These are phyloP conservation scores for Pectinophora gossypiella DNA, from an alignment of 1,140 invertebrate genomes.

Conservation along the genomic window DNA sequence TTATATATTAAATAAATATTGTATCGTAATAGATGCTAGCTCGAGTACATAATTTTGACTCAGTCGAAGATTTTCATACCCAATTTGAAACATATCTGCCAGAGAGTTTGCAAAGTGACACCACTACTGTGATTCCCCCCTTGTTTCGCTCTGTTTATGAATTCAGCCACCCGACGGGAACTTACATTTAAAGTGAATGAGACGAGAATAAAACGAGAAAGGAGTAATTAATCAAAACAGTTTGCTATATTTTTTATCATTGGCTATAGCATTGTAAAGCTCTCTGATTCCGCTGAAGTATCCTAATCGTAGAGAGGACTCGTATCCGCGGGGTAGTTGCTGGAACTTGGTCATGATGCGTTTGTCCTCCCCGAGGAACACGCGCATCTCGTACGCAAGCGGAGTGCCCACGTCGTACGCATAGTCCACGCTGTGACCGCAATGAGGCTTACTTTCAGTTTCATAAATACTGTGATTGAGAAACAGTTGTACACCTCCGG, in stretches of 20 bases:
- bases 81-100: too few species aligned
- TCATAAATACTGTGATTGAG: conserved; percentile 41
- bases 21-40: conserved; percentile 54
- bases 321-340: conserved; percentile 39
- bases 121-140: too few species aligned
- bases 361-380: conserved; percentile 41
- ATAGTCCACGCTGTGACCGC: conserved; percentile 60
- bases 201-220: too few species aligned
- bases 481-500: conserved; percentile 41
- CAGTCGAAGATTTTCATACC: conserved; percentile 30
- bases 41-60: conserved; percentile 48
- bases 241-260: too few species aligned
- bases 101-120: too few species aligned
- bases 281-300: conserved; percentile 49
- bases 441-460: conserved; percentile 36
- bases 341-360: conserved; percentile 49
- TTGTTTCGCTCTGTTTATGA: too few species aligned
- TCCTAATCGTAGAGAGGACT: conserved; percentile 33
- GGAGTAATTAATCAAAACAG: too few species aligned
- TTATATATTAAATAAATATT: conserved; percentile 73
- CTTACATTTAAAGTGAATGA: too few species aligned
- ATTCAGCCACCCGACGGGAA: too few species aligned
- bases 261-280: not conserved
- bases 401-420: conserved; percentile 32
- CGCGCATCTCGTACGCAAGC: conserved; percentile 50